A percentile compares a stretch with the other conserved stretches of the same genome.
phyloP scores from a whole-genome alignment of 2,888 invertebrate genomes.

The Hirtodrosophila cameraria region DNA sequence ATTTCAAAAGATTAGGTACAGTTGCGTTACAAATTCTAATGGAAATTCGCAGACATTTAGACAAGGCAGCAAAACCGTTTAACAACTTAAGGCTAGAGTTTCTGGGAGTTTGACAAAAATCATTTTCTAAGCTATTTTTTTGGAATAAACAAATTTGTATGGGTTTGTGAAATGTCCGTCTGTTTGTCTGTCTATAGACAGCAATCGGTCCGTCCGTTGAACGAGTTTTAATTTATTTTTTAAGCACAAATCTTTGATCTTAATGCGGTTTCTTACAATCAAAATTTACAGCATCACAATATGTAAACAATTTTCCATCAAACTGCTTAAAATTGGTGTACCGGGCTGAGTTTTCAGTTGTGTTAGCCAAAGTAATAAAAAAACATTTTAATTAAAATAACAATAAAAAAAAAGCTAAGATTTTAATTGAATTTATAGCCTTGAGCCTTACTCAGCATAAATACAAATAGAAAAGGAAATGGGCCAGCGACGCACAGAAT shows the following conservation, averaged over 20 bases:
- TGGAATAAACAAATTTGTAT: too few species aligned
- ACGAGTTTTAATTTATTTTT: neutral
- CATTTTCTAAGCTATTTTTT: neutral
- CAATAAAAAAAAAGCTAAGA: conserved; percentile 39
- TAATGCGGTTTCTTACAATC: conserved; percentile 2
- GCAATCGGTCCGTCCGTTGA: too few species aligned
- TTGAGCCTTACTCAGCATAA: conserved; percentile 29
- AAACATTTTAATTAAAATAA: conserved; percentile 53
- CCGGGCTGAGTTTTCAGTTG: conserved; percentile 11
- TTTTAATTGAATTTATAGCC: conserved; percentile 65
- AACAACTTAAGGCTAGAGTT: neutral
- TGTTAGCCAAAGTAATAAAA: neutral
- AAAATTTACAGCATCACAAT: conserved; percentile 14
- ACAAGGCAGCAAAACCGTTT: too few species aligned
- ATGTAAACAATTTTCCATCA: conserved; percentile 36
- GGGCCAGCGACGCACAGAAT: conserved; percentile 32
- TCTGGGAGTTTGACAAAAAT: neutral
- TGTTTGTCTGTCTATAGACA: too few species aligned
- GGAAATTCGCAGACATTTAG: conserved; percentile 3
- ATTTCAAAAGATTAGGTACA: neutral
- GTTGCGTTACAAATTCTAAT: neutral
- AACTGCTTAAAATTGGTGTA: conserved; percentile 33
- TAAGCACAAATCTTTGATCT: conserved; percentile 16
- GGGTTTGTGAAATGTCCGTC: too few species aligned
- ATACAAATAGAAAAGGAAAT: conserved; percentile 28